Evolutionary conservation across 2,113 vertebrate species (phyloP).

Genomic region (Centropus unirufus): DNA sequence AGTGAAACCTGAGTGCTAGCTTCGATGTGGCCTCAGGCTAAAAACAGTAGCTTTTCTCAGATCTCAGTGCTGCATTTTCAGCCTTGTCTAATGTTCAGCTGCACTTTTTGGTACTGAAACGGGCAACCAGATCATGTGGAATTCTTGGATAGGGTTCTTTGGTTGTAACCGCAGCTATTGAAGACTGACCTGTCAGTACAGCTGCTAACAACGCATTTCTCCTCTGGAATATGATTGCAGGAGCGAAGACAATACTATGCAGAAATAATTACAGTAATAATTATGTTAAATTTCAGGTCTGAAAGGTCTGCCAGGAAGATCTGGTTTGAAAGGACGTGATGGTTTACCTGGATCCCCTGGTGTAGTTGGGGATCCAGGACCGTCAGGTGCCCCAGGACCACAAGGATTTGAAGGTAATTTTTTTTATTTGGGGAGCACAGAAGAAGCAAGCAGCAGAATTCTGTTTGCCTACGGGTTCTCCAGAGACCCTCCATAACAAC

Average conservation of each 20-base stretch:
- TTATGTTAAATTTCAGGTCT: conserved; percentile 72
- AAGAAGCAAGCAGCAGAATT: neutral
- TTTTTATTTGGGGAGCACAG: neutral
- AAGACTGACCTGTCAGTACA: neutral
- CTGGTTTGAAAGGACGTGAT: conserved; percentile 82
- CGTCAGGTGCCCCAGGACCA: conserved; percentile 81
- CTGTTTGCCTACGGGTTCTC: neutral
- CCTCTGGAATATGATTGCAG: neutral
- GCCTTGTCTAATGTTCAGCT: neutral
- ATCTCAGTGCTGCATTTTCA: neutral
- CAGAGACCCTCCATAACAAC: neutral
- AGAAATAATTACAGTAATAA: neutral
- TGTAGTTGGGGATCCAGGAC: conserved; percentile 81
- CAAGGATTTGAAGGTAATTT: conserved; percentile 85
- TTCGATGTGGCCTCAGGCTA: neutral
- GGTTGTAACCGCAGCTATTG: neutral
- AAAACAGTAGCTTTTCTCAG: neutral
- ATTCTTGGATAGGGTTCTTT: neutral
- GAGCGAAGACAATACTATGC: neutral
- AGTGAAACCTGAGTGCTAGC: neutral
- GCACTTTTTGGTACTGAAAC: neutral
- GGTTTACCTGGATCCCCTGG: conserved; percentile 83
- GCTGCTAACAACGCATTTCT: neutral
- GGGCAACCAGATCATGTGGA: neutral
- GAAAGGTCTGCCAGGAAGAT: conserved; percentile 83